phyloP scores from a whole-genome alignment of 2,888 invertebrate species.

The Drosophila parthenogenetica region DNA sequence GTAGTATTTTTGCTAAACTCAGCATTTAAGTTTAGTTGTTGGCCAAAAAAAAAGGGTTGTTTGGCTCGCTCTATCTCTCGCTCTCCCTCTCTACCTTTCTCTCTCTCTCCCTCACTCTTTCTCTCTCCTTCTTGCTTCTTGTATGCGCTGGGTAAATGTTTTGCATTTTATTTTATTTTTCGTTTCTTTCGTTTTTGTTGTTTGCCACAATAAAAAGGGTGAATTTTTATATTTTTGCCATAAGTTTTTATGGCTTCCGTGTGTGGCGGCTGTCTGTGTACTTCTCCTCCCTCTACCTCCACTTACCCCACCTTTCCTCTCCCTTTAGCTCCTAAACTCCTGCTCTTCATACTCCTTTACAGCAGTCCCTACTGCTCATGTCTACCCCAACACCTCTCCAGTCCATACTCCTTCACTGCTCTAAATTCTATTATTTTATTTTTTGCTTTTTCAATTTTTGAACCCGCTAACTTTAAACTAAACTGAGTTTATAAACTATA shows the following conservation, averaged over 20 bases:
- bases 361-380: neutral
- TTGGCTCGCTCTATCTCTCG: conserved; percentile 8
- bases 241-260: conserved; percentile 82
- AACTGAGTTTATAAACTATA: neutral
- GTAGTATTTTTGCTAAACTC: conserved; percentile 72
- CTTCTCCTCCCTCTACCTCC: neutral
- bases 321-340: neutral
- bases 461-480: neutral
- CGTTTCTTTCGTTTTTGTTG: conserved; percentile 72
- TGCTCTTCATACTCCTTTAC: neutral
- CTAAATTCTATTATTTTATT: conserved; percentile 37
- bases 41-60: conserved; percentile 35
- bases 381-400: neutral
- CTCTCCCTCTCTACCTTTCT: conserved; percentile 18
- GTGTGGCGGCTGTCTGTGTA: conserved; percentile 65
- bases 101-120: conserved; percentile 35
- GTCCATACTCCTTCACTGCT: neutral
- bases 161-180: conserved; percentile 76
- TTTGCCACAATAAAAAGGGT: conserved; percentile 80
- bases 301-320: neutral
- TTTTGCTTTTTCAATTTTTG: conserved; percentile 1
- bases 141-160: conserved; percentile 56
- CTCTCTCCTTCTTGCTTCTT: neutral
- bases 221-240: conserved; percentile 79
- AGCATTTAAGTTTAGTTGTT: conserved; percentile 74